Evolutionary conservation across 2,888 invertebrate genomes (phyloP).

Genomic region (Pogonocherus hispidulus): DNA sequence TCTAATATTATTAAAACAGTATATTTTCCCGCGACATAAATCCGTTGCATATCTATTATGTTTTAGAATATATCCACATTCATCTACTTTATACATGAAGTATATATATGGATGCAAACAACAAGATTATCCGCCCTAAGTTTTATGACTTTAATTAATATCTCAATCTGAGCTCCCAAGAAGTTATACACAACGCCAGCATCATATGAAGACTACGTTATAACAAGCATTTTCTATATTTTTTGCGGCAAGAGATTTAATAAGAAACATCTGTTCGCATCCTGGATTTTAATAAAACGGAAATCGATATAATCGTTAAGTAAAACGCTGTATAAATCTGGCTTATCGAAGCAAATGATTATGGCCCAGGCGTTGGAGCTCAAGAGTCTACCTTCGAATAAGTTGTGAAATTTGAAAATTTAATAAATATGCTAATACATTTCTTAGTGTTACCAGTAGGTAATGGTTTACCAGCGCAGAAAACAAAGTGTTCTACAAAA

Average conservation of each 20-base stretch:
- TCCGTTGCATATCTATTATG: background rate
- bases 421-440: too few species aligned
- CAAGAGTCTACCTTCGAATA: too few species aligned
- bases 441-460: too few species aligned
- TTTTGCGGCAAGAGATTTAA: constrained; percentile 37
- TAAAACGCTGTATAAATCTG: constrained; percentile 12
- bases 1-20: too few species aligned
- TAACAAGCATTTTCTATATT: constrained; percentile 15
- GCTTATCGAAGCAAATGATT: constrained; percentile 17
- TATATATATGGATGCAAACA: background rate
- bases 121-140: background rate
- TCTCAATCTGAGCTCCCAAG: background rate
- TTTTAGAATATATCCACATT: too few species aligned
- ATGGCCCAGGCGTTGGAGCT: too few species aligned
- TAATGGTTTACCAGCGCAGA: too few species aligned
- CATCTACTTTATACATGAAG: background rate
- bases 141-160: constrained; percentile 17
- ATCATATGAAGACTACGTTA: background rate
- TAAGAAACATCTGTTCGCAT: constrained; percentile 39
- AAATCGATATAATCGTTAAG: constrained; percentile 39
- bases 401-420: too few species aligned
- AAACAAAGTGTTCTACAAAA: too few species aligned
- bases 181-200: constrained; percentile 13
- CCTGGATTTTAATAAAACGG: constrained; percentile 36
- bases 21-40: background rate